These are phyloP conservation scores for Apamea monoglypha DNA, from an alignment of 2,888 invertebrate species.

Conservation along the genomic window DNA sequence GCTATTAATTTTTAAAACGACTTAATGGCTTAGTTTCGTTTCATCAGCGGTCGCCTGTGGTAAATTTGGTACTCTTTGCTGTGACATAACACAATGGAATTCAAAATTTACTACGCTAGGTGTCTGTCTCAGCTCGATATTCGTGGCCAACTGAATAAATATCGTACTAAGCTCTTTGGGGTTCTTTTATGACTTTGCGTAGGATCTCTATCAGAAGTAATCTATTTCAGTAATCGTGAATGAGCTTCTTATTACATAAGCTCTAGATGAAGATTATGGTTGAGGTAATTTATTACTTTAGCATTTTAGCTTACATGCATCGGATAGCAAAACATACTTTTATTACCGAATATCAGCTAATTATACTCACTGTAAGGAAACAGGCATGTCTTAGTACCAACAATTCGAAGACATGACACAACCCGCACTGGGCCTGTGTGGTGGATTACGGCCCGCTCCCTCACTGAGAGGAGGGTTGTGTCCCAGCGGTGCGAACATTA, in stretches of 20 bases:
- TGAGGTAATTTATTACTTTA: neutral
- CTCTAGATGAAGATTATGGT: constrained; percentile 8
- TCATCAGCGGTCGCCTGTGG: constrained; percentile 40
- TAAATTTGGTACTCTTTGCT: constrained; percentile 36
- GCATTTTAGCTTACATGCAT: neutral
- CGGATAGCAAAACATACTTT: neutral
- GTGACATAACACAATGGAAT: constrained; percentile 46
- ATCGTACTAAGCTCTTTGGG: constrained; percentile 28
- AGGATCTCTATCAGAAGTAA: constrained; percentile 8
- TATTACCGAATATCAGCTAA: neutral
- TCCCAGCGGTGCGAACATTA: neutral
- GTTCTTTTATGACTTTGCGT: constrained; percentile 13
- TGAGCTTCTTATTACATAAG: constrained; percentile 8
- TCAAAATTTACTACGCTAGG: constrained; percentile 13
- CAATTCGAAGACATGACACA: neutral
- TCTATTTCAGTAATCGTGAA: constrained; percentile 28
- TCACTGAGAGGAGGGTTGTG: neutral
- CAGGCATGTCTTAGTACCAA: too few species aligned
- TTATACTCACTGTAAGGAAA: neutral
- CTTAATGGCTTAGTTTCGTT: constrained; percentile 54
- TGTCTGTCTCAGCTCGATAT: constrained; percentile 23
- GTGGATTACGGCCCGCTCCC: neutral
- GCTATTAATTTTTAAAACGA: constrained; percentile 64
- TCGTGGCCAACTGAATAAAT: constrained; percentile 39
- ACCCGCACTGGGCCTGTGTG: neutral